Percentiles rank a stretch among this genome's conserved stretches.
Conservation (phyloP, 2,113 vertebrate species). For the Stigmatopora argus region DNA sequence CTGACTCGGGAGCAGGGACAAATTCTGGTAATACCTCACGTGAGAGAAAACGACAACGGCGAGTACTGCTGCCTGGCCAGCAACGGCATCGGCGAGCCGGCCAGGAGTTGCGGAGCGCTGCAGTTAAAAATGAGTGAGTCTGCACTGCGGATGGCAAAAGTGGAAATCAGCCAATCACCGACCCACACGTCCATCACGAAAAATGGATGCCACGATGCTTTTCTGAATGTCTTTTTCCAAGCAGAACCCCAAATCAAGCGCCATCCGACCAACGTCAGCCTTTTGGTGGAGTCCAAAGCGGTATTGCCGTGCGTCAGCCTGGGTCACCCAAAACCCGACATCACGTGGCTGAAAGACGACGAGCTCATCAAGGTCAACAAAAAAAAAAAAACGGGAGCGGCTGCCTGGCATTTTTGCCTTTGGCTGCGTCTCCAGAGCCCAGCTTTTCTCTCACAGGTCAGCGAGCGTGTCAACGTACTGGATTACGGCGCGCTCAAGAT, state of each 20-base stretch:
- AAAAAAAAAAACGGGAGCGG: no score
- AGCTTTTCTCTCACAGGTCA: no score
- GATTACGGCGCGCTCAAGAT: constrained; percentile 92
- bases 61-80: constrained; percentile 89
- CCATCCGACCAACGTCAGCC: constrained; percentile 84
- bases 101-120: constrained; percentile 89
- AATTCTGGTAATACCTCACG: constrained; percentile 84
- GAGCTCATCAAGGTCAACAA: constrained; percentile 83
- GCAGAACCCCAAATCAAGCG: constrained; percentile 93
- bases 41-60: constrained; percentile 85
- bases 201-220: neutral
- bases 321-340: constrained; percentile 91
- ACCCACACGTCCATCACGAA: no score
- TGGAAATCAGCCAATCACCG: no score
- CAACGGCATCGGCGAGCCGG: constrained; percentile 82
- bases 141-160: neutral
- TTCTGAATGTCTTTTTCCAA: constrained; percentile 12
- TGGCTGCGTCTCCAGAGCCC: no score
- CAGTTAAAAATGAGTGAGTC: constrained; percentile 98
- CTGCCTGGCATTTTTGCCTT: no score
- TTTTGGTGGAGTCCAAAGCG: constrained; percentile 87
- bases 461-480: constrained; percentile 80
- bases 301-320: constrained; percentile 88
- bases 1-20: constrained; percentile 84
- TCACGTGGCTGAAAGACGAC: constrained; percentile 94